Evolutionary conservation across 2,797 vertebrate species (phyloP), one percentile per base, ranked within the genome.

Genomic region (Cheirogaleus major): DNA sequence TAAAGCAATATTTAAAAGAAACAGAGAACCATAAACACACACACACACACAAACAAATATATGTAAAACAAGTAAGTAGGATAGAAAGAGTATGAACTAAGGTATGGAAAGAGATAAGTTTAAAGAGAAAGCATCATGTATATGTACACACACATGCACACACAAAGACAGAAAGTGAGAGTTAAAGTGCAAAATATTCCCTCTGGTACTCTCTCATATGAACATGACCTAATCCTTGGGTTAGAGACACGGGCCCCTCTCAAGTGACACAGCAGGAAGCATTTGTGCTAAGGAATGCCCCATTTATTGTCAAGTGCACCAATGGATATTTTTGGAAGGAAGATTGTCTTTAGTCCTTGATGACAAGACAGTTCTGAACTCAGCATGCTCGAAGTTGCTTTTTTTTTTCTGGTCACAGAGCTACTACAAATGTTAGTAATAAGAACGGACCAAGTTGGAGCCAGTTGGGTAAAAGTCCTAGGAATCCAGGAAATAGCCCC

Each of bases 1-100:
- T 52, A 94, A 73, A 94, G 73, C 78, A 85, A 85, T 93, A 91
- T 93, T 69, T 45, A 86, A 91, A 87, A 91, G 75, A 95, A 93
- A 96, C 65, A 67, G 59, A 84, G 61, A 35, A 79, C 18, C 23
- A 63, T 76, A 81, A 88, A 93, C 32, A 52, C 63, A 63, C 35
- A 43, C 50, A 81, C n/a, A 91, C 48, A 59, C 48, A 76, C 10
- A 95, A 25, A 90, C 61, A 89, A 81, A 88, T 18, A 48, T 14
- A 12, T 23, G 9, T 89, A 96, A 86, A 50, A 81, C 57, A 85
- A 89, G 55, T 65, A 38, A 86, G 25, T 10, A 87, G 38, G 59
- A 50, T 18, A 84, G 14, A 78, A 95, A 90, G 41, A 15, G 1
- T n/a, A 89, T 65, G 73, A 80, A 65, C 48, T 50, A 72, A 78